phyloP scores from a whole-genome alignment of 2,888 invertebrate species.

The Nematopogon swammerdamellus region DNA sequence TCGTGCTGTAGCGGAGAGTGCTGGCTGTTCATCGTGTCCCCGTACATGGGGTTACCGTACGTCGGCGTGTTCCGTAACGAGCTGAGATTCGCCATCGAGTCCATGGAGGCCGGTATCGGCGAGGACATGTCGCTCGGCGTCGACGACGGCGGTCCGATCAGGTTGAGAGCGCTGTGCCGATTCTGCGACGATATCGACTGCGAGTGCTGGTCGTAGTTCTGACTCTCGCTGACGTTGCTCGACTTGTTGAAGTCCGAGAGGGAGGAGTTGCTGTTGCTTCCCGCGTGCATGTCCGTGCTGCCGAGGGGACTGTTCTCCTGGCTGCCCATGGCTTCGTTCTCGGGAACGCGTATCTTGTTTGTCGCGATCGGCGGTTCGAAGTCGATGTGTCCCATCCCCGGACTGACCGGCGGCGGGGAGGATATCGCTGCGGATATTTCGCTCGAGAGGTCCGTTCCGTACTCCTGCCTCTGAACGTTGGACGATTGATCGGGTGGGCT shows the following conservation, averaged over 20 bases:
- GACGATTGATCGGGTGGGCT: not conserved
- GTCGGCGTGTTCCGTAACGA: constrained; percentile 2
- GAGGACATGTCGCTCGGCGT: constrained; percentile 11
- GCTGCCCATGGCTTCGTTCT: constrained; percentile 13
- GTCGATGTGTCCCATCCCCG: constrained; percentile 67
- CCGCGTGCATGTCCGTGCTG: constrained; percentile 25
- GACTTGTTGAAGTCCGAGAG: constrained; percentile 41
- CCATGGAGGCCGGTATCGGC: constrained; percentile 10
- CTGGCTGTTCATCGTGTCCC: constrained; percentile 7
- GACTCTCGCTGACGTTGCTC: not conserved
- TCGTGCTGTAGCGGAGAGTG: constrained; percentile 13
- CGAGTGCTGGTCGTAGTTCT: not conserved
- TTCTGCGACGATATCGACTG: constrained; percentile 6
- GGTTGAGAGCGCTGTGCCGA: constrained; percentile 12
- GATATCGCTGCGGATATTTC: constrained; percentile 79
- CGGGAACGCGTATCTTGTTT: constrained; percentile 14
- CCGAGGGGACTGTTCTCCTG: constrained; percentile 23
- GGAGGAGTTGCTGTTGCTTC: constrained; percentile 24
- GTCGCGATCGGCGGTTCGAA: constrained; percentile 63
- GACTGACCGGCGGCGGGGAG: constrained; percentile 67
- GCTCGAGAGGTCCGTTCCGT: constrained; percentile 70
- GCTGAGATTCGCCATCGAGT: constrained; percentile 5
- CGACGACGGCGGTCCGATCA: constrained; percentile 11
- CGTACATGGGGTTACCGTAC: constrained; percentile 9
- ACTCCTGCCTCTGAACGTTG: constrained; percentile 16